phyloP scores from a whole-genome alignment of 2,888 invertebrate species.

The Melitaea athalia region DNA sequence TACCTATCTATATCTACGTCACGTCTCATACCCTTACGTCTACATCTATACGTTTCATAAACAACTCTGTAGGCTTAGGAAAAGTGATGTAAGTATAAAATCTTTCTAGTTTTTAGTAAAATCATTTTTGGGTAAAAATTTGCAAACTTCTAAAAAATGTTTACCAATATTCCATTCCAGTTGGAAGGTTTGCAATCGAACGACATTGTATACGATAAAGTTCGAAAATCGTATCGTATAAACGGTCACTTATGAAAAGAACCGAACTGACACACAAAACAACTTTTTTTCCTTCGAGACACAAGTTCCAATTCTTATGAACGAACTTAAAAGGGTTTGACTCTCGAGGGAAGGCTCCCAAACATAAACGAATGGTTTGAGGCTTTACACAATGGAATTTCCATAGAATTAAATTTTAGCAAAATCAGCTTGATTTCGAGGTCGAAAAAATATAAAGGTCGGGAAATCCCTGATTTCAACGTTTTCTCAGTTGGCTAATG shows the following conservation, averaged over 20 bases:
- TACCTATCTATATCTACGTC: too few relatives aligned
- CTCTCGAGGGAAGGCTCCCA: constrained; percentile 23
- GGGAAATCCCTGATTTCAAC: neutral
- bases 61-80: too few relatives aligned
- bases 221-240: constrained; percentile 9
- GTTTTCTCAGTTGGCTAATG: neutral
- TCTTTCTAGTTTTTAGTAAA: too few relatives aligned
- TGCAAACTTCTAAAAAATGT: neutral
- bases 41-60: too few relatives aligned
- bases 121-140: neutral
- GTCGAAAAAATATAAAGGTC: neutral
- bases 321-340: constrained; percentile 67
- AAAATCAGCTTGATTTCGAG: neutral
- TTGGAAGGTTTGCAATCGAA: neutral
- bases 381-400: constrained; percentile 22
- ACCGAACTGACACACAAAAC: constrained; percentile 59
- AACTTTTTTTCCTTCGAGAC: constrained; percentile 53
- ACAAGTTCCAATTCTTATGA: constrained; percentile 63
- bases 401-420: constrained; percentile 26
- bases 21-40: too few relatives aligned
- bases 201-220: neutral
- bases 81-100: too few relatives aligned
- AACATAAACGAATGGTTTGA: constrained; percentile 19
- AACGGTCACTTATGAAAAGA: constrained; percentile 22
- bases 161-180: neutral